phyloP scores from a whole-genome alignment of 2,888 invertebrate genomes.

The Panzeria rudis region DNA sequence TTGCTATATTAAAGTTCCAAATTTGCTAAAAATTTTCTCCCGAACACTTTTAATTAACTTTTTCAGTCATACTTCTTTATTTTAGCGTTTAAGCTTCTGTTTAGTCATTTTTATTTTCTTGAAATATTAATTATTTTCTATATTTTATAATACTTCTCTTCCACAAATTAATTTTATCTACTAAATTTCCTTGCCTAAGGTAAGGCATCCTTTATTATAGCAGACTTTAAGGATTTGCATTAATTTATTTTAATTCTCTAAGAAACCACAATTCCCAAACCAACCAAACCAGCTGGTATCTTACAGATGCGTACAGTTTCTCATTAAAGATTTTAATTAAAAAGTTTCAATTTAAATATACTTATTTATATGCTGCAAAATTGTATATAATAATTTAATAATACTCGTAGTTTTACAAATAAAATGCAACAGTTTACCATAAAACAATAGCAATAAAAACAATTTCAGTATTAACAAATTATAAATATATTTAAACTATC shows the following conservation, averaged over 20 bases:
- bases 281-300: neutral
- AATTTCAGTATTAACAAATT: neutral
- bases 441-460: neutral
- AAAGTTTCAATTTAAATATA: neutral
- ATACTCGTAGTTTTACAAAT: neutral
- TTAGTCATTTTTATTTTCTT: neutral
- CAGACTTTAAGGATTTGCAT: constrained; percentile 33
- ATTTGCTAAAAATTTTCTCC: no score
- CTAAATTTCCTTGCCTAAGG: neutral
- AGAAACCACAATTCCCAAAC: neutral
- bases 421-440: constrained; percentile 23
- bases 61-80: neutral
- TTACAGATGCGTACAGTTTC: neutral
- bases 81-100: neutral
- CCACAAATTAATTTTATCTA: neutral
- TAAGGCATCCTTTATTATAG: neutral
- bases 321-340: constrained; percentile 2
- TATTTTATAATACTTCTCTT: neutral
- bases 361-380: neutral
- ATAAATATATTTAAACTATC: neutral
- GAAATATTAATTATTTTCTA: neutral
- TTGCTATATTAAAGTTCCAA: no score
- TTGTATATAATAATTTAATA: constrained; percentile 7
- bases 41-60: neutral
- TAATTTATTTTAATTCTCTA: neutral